phyloP scores from a whole-genome alignment of 2,113 vertebrate genomes.

The Aplodontia rufa region DNA sequence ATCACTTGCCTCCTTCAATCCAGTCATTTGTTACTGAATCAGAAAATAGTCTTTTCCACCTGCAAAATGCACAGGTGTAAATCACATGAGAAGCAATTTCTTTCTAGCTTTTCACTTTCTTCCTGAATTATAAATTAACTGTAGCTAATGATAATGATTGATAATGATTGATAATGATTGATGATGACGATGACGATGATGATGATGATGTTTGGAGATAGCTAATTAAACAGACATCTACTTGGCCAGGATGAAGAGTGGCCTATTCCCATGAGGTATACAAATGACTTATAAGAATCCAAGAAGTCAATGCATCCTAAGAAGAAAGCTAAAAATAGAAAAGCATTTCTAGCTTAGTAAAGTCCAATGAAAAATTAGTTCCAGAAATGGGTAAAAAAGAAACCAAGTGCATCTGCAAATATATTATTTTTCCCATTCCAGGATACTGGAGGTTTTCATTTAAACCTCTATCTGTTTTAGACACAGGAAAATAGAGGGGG shows the following conservation, averaged over 20 bases:
- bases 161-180: no score
- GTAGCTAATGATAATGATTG: background rate
- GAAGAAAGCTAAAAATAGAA: conserved; percentile 58
- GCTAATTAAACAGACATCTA: background rate
- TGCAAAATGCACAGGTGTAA: background rate
- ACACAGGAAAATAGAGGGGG: background rate
- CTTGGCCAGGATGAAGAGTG: background rate
- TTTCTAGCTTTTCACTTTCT: background rate
- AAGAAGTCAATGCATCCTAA: conserved; percentile 38
- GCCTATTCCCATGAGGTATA: background rate
- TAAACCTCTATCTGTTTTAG: conserved; percentile 9
- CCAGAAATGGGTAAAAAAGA: conserved; percentile 61
- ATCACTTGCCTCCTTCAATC: background rate
- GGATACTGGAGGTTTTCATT: conserved; percentile 11
- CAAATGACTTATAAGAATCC: background rate
- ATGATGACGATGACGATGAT: background rate
- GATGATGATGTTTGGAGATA: background rate
- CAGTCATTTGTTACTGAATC: background rate
- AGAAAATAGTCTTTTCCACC: background rate
- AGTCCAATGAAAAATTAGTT: conserved; percentile 58
- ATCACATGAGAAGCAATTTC: background rate
- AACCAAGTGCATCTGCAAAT: conserved; percentile 49
- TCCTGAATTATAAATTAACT: conserved; percentile 9
- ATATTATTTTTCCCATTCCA: conserved; percentile 18
- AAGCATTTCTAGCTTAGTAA: conserved; percentile 53